phyloP scores from a whole-genome alignment of 2,888 invertebrate genomes.

The Lasius platythorax region DNA sequence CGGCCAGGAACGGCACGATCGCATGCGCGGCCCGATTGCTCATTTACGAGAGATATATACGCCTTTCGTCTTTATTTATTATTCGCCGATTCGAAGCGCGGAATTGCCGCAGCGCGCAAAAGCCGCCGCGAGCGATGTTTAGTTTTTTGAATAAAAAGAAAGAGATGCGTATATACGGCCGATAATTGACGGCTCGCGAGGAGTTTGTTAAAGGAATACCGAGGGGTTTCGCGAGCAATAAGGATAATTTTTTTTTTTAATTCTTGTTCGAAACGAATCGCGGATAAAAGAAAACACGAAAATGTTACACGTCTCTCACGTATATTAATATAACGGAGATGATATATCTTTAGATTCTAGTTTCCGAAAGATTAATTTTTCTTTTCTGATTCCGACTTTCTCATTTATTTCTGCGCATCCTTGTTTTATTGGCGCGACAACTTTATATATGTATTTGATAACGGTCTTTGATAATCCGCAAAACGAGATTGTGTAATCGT shows the following conservation, averaged over 20 bases:
- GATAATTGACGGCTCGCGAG: slow-evolving; percentile 38
- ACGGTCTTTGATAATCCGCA: slow-evolving; percentile 3
- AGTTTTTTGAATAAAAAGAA: slow-evolving; percentile 26
- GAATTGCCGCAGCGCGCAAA: slow-evolving; percentile 15
- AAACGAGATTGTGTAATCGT: slow-evolving; percentile 2
- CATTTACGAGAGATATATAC: slow-evolving; percentile 25
- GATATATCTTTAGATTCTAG: neutral
- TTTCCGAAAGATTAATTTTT: neutral
- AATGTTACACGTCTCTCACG: neutral
- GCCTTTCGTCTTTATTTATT: slow-evolving; percentile 52
- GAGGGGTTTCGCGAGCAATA: neutral
- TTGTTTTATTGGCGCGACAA: neutral
- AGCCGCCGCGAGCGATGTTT: slow-evolving; percentile 31
- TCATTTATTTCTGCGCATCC: too few species aligned
- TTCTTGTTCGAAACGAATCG: neutral
- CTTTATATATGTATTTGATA: neutral
- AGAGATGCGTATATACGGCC: neutral
- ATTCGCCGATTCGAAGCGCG: slow-evolving; percentile 28
- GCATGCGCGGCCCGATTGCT: slow-evolving; percentile 27
- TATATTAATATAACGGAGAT: neutral
- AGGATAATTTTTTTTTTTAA: neutral
- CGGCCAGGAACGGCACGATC: slow-evolving; percentile 45
- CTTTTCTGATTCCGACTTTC: neutral
- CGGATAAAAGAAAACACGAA: neutral
- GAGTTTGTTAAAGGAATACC: slow-evolving; percentile 9